phyloP scores from a whole-genome alignment of 2,888 invertebrate genomes.

The Platycheirus rosarum region DNA sequence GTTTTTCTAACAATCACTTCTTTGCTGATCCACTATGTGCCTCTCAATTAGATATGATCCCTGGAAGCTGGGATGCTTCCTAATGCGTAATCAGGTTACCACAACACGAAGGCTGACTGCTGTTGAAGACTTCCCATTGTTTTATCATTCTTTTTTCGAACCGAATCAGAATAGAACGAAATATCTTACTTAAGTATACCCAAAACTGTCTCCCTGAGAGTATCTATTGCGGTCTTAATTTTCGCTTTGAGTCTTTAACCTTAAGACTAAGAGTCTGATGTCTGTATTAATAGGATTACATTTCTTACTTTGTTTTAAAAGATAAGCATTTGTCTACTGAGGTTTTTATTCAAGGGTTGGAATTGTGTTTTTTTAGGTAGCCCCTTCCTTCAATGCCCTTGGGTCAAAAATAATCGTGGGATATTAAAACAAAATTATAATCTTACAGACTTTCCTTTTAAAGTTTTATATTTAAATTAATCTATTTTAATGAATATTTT shows the following conservation, averaged over 20 bases:
- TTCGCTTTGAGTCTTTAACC: constrained; percentile 48
- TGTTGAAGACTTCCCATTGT: constrained; percentile 26
- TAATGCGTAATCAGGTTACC: constrained; percentile 56
- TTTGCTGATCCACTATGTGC: too few species aligned
- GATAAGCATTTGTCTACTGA: not conserved
- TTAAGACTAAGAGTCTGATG: constrained; percentile 6
- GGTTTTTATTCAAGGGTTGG: not conserved
- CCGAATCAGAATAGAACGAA: not conserved
- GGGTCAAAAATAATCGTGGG: too few species aligned
- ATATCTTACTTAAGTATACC: not conserved
- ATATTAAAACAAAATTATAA: too few species aligned
- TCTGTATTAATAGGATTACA: constrained; percentile 35
- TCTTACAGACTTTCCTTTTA: too few species aligned
- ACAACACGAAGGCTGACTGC: constrained; percentile 48
- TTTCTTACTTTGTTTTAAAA: constrained; percentile 5
- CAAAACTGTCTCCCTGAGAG: not conserved
- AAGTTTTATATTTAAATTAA: not conserved
- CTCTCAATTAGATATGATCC: constrained; percentile 36
- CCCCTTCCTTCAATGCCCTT: too few species aligned
- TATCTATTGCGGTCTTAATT: constrained; percentile 13
- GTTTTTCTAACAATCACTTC: too few species aligned
- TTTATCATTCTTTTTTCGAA: constrained; percentile 19
- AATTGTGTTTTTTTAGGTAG: too few species aligned
- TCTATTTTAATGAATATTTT: not conserved
- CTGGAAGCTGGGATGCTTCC: constrained; percentile 16